Evolutionary conservation across 1,140 invertebrate genomes (phyloP), one percentile per base, ranked within the genome.

Genomic region (Leptonema lineaticorne): DNA sequence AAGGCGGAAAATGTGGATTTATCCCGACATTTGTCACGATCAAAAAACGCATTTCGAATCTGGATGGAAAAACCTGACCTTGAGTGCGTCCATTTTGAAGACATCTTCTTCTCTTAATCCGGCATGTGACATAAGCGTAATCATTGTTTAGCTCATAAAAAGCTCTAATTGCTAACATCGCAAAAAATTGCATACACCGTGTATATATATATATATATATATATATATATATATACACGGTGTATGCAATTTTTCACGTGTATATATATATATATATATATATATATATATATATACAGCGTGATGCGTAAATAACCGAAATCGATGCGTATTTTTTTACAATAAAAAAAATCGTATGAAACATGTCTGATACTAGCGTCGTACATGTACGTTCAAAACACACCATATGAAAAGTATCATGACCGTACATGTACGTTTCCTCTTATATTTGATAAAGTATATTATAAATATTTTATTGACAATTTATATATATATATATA

Each of bases 111-210:
- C 3, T 48, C 46, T 9, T 7, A 22, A 53, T 53, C 50, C 50
- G 50, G 50, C 50, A 53, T 24, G 50, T 53, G 50, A 53, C 50
- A 53, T 53, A 53, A 53, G 50, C 50, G 50, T 24, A 53, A 53
- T 53, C 20, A 53, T 53, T 53, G 50, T 53, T 53, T 24, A 14
- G 11, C 37, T 11, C 37, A 41, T 41, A 16, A 53, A 53, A 53
- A 53, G 50, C 50, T 53, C 50, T 53, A 53, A 53, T 53, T 53
- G 50, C 50, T 41, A 41, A 9, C 37, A 41, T 41, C 16, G 37
- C n/a, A n/a, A 41, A 41, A 4, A 41, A 41, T 41, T 41, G 16
- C 37, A 41, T 41, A 41, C 37, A 16, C n/a, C n/a, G n/a, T n/a
- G n/a, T 16, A 41, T 14, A 41, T 16, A 41, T 41, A 41, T 16